phyloP scores from a whole-genome alignment of 2,797 vertebrate genomes.

The Schizopygopsis pylzovi region DNA sequence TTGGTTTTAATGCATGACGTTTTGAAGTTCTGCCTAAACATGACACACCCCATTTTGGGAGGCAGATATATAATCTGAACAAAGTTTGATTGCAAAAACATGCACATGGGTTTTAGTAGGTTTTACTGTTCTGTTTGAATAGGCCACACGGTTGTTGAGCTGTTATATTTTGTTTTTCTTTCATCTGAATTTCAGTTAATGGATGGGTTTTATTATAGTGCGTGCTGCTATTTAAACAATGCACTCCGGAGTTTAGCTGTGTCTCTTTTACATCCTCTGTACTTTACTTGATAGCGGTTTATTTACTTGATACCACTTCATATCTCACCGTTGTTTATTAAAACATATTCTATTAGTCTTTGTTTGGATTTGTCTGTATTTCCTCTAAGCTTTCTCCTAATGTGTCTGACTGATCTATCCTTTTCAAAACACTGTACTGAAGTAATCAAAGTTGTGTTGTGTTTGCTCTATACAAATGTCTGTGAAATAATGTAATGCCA shows the following conservation, averaged over 20 bases:
- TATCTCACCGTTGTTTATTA: background rate
- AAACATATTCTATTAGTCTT: background rate
- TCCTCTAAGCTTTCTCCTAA: background rate
- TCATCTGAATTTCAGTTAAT: constrained; percentile 25
- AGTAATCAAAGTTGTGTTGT: background rate
- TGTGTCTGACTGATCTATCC: background rate
- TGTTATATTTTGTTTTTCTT: constrained; percentile 1
- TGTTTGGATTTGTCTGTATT: background rate
- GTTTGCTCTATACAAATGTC: background rate
- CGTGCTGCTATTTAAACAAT: constrained; percentile 44
- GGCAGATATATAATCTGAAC: background rate
- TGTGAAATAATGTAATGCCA: background rate
- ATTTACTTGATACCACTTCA: background rate
- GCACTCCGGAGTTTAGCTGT: constrained; percentile 32
- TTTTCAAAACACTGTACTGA: constrained; percentile 14
- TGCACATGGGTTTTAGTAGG: constrained; percentile 13
- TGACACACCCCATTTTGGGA: background rate
- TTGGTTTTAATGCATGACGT: constrained; percentile 8
- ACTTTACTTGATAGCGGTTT: background rate
- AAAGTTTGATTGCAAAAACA: constrained; percentile 5
- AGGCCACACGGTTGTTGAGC: background rate
- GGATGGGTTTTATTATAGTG: constrained; percentile 10
- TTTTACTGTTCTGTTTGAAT: constrained; percentile 5
- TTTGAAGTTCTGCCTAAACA: background rate
- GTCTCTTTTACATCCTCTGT: constrained; percentile 1